Conservation (phyloP, 1,140 invertebrate species). For the Lasaia peninsularis region DNA sequence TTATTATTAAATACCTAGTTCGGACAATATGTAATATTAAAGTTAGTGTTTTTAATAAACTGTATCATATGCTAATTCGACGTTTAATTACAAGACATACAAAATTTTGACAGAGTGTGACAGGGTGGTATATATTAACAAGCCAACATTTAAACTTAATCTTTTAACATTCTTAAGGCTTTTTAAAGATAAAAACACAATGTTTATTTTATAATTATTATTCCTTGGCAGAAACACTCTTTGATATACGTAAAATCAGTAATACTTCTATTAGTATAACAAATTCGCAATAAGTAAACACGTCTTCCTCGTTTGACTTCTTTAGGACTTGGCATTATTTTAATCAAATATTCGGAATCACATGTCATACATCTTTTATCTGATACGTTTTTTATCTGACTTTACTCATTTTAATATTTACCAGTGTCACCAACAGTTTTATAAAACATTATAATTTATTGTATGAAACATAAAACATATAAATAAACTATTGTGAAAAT, state of each 20-base stretch:
- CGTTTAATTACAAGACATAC: background rate
- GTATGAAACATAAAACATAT: no score
- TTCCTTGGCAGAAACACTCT: background rate
- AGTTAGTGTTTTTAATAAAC: no score
- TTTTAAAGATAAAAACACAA: background rate
- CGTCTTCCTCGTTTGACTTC: background rate
- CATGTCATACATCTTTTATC: background rate
- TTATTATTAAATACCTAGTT: no score
- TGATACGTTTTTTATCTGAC: conserved; percentile 3
- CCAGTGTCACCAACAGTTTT: conserved; percentile 1
- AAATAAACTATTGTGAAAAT: background rate
- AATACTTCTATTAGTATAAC: background rate
- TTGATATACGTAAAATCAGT: background rate
- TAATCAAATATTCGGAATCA: background rate
- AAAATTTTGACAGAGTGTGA: background rate
- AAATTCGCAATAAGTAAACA: conserved; percentile 4
- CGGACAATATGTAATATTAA: background rate
- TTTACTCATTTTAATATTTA: background rate
- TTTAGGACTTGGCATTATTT: background rate
- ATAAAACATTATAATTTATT: no score
- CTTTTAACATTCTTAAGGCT: background rate
- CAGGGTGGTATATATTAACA: background rate
- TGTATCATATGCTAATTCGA: background rate
- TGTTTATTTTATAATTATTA: background rate
- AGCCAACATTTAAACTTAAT: background rate